phyloP scores from a whole-genome alignment of 2,888 invertebrate species.

The Conus canariensis region DNA sequence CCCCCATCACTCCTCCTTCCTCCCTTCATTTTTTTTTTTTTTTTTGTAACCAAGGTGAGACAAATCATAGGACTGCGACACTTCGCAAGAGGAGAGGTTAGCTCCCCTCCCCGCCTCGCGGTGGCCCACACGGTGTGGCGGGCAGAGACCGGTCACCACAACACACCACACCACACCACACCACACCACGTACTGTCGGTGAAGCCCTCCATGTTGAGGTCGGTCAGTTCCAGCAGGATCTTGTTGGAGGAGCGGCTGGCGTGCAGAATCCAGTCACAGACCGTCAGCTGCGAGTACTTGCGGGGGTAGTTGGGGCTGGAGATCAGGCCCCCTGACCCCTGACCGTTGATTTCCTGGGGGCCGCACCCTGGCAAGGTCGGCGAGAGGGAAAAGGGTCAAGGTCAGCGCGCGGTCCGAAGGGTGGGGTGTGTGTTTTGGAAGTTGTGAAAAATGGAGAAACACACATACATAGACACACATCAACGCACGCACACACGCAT shows the following conservation, averaged over 20 bases:
- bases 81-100: too few relatives aligned
- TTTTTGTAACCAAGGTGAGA: too few relatives aligned
- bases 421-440: too few relatives aligned
- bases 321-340: conserved; percentile 83
- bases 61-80: too few relatives aligned
- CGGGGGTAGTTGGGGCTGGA: conserved; percentile 94
- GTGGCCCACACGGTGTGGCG: too few relatives aligned
- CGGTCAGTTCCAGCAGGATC: conserved; percentile 93
- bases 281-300: conserved; percentile 86
- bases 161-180: not conserved
- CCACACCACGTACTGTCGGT: conserved; percentile 19
- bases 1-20: too few relatives aligned
- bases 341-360: conserved; percentile 87
- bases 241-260: conserved; percentile 89
- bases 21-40: too few relatives aligned
- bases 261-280: conserved; percentile 97
- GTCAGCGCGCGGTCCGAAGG: not conserved
- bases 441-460: too few relatives aligned
- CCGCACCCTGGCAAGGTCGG: conserved; percentile 74
- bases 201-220: conserved; percentile 96
- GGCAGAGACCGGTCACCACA: too few relatives aligned
- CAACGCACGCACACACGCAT: too few relatives aligned
- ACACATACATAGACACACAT: too few relatives aligned
- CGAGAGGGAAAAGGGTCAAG: not conserved
- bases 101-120: too few relatives aligned